phyloP scores from a whole-genome alignment of 2,888 invertebrate species.

The Orchesellides sinensis region DNA sequence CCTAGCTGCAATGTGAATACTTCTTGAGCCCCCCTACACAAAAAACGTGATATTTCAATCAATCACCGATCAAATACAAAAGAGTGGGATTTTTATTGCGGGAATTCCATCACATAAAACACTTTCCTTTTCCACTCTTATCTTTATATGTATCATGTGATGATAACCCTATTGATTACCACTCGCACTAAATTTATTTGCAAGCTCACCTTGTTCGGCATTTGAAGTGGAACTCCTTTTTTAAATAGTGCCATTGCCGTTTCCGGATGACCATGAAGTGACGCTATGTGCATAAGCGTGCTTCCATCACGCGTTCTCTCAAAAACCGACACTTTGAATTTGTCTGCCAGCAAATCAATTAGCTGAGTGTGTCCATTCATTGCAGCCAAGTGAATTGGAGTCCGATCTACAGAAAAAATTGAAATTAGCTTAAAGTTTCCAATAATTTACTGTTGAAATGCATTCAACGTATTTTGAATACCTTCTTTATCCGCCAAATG shows the following conservation, averaged over 20 bases:
- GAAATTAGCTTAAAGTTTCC: too few species aligned
- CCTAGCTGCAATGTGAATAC: conserved; percentile 97
- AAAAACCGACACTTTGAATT: conserved; percentile 97
- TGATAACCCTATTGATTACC: too few species aligned
- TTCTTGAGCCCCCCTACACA: conserved; percentile 92
- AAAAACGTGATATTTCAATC: conserved; percentile 19
- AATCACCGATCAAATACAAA: too few species aligned
- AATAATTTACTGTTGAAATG: neutral
- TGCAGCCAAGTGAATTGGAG: conserved; percentile 98
- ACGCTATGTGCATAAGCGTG: conserved; percentile 99
- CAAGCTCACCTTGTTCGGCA: conserved; percentile 99
- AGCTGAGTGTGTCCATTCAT: conserved; percentile 97
- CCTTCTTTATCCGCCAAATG: conserved; percentile 95
- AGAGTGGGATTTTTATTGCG: too few species aligned
- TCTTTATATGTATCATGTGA: too few species aligned
- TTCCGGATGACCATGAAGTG: conserved; percentile 97
- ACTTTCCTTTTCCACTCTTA: too few species aligned
- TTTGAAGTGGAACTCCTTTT: conserved; percentile 98
- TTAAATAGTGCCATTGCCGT: conserved; percentile 99
- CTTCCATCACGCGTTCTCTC: conserved; percentile 98
- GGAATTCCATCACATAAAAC: neutral
- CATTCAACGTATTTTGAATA: conserved; percentile 77
- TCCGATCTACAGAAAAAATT: conserved; percentile 83
- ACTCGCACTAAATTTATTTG: too few species aligned
- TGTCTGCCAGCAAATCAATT: conserved; percentile 97